Percentiles rank a stretch among this genome's conserved stretches.
These are phyloP conservation scores for Eucera pruinosa DNA, from an alignment of 2,888 invertebrate species.

Conservation along the genomic window DNA sequence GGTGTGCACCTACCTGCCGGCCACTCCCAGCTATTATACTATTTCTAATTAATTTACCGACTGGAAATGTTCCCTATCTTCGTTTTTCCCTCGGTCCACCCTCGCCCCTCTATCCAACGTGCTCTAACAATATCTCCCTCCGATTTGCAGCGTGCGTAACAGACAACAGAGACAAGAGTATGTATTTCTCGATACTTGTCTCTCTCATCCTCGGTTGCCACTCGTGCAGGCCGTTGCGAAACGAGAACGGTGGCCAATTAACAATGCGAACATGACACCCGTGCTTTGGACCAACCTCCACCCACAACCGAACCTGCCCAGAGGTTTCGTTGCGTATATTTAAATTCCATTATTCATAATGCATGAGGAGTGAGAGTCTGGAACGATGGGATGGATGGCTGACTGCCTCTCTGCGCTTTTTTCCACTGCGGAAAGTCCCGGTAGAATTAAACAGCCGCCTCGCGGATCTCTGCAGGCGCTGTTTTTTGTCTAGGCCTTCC, in stretches of 20 bases:
- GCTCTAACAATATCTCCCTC: conserved; percentile 27
- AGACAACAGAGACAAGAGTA: conserved; percentile 29
- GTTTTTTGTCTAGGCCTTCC: conserved; percentile 61
- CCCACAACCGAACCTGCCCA: conserved; percentile 69
- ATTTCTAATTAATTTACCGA: conserved; percentile 79
- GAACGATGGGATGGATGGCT: conserved; percentile 39
- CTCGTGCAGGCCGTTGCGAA: conserved; percentile 53
- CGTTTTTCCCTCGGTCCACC: conserved; percentile 5
- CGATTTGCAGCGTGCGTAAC: conserved; percentile 32
- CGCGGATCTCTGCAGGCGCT: conserved; percentile 70
- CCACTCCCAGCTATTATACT: conserved; percentile 74
- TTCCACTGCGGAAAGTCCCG: conserved; percentile 72
- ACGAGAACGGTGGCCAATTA: conserved; percentile 77
- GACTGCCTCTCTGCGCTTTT: conserved; percentile 62
- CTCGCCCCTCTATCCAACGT: background rate
- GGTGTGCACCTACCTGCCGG: conserved; percentile 63
- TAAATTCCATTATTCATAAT: conserved; percentile 83
- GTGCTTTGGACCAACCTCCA: conserved; percentile 58
- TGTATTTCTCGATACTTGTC: conserved; percentile 30
- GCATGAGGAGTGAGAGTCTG: conserved; percentile 74
- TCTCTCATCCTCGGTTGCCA: conserved; percentile 47
- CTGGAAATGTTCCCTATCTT: conserved; percentile 63
- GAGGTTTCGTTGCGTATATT: conserved; percentile 76
- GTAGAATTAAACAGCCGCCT: conserved; percentile 79
- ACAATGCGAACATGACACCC: conserved; percentile 80